Evolutionary conservation across 2,797 vertebrate genomes (phyloP).

Genomic region (Arnoldichthys spilopterus): DNA sequence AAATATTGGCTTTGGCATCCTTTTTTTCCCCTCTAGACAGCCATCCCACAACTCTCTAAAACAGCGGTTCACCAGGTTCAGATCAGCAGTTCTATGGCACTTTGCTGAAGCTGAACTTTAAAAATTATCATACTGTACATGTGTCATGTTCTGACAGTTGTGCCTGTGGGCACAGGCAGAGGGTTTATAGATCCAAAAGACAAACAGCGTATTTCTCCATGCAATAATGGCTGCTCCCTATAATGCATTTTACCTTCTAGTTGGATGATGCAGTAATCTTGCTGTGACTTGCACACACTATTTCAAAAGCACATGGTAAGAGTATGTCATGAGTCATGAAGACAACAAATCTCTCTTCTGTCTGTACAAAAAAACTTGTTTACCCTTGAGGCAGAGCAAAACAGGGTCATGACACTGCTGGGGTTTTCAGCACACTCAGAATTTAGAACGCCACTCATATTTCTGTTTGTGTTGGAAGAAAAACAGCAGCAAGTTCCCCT

Average conservation of each 20-base stretch:
- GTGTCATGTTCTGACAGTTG: not conserved
- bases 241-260: not conserved
- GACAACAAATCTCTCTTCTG: not conserved
- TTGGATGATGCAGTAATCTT: not conserved
- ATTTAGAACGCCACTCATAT: slow-evolving; percentile 20
- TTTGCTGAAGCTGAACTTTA: not conserved
- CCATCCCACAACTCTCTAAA: no score
- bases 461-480: slow-evolving; percentile 45
- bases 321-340: slow-evolving; percentile 14
- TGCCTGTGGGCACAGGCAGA: not conserved
- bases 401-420: slow-evolving; percentile 29
- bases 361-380: not conserved
- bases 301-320: slow-evolving; percentile 3
- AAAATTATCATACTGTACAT: not conserved
- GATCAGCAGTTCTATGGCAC: no score
- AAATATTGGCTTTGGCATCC: no score
- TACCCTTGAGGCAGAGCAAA: slow-evolving; percentile 20
- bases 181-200: not conserved
- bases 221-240: not conserved
- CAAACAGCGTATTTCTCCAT: not conserved
- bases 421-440: slow-evolving; percentile 30
- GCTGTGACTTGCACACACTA: slow-evolving; percentile 9
- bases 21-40: no score
- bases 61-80: no score
- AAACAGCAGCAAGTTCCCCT: slow-evolving; percentile 59